A percentile compares a stretch with the other conserved stretches of the same genome.
Conservation (phyloP, 2,888 invertebrate species). For the Ophion costatus region DNA sequence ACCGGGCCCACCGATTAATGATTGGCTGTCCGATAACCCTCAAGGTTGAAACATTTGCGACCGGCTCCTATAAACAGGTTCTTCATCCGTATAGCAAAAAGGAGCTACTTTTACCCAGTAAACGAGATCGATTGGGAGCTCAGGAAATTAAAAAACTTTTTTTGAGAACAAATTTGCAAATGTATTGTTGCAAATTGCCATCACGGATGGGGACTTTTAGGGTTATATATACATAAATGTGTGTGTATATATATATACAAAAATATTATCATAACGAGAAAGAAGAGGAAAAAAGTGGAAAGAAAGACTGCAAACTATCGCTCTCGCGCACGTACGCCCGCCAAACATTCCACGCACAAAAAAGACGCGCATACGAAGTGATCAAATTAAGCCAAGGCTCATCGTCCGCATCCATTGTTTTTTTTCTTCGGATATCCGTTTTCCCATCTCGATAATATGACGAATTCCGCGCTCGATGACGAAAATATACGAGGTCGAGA, state of each 20-base stretch:
- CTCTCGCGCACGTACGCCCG: slow-evolving; percentile 41
- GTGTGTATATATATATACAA: background rate
- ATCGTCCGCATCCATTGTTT: background rate
- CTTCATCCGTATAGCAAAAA: slow-evolving; percentile 6
- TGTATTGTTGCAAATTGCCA: slow-evolving; percentile 29
- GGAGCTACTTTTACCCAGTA: slow-evolving; percentile 9
- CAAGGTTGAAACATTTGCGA: slow-evolving; percentile 33
- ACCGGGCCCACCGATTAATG: slow-evolving; percentile 3
- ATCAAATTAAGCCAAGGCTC: slow-evolving; percentile 31
- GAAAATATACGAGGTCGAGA: slow-evolving; percentile 24
- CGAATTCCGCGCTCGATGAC: background rate
- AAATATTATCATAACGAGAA: slow-evolving; percentile 44
- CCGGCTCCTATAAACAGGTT: slow-evolving; percentile 29
- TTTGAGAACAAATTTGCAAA: slow-evolving; percentile 36
- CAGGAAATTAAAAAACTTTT: slow-evolving; percentile 37
- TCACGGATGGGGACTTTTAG: slow-evolving; percentile 34
- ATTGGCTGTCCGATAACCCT: background rate
- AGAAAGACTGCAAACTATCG: slow-evolving; percentile 4
- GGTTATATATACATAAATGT: slow-evolving; percentile 35
- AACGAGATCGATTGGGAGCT: slow-evolving; percentile 5
- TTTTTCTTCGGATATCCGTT: slow-evolving; percentile 21
- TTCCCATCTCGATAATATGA: slow-evolving; percentile 29
- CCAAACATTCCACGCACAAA: slow-evolving; percentile 65
- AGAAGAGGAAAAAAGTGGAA: slow-evolving; percentile 23
- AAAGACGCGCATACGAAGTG: slow-evolving; percentile 60